Percentiles rank a stretch among this genome's conserved stretches.
Evolutionary conservation across 2,797 vertebrate genomes (phyloP).

Genomic region (Characodon lateralis): DNA sequence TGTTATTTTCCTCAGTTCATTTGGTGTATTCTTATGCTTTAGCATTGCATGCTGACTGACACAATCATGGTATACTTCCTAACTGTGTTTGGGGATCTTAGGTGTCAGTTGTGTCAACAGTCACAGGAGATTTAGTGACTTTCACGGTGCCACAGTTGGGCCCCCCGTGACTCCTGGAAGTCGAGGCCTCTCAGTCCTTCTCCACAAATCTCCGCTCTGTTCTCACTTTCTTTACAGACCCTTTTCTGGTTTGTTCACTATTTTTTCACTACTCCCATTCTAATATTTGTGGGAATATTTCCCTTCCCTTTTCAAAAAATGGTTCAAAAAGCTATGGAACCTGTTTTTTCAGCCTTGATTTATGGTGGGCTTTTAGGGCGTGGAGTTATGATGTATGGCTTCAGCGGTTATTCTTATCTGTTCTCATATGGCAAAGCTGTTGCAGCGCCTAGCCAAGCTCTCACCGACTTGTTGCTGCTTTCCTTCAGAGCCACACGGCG

Average conservation of each 20-base stretch:
- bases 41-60: slow-evolving; percentile 20
- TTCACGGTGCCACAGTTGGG: slow-evolving; percentile 61
- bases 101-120: slow-evolving; percentile 78
- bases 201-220: slow-evolving; percentile 29
- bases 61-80: slow-evolving; percentile 55
- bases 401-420: slow-evolving; percentile 78
- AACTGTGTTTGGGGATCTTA: slow-evolving; percentile 73
- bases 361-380: slow-evolving; percentile 51
- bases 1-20: slow-evolving; percentile 2
- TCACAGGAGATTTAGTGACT: slow-evolving; percentile 75
- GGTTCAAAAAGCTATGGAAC: neutral
- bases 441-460: slow-evolving; percentile 49
- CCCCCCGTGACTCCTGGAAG: slow-evolving; percentile 52
- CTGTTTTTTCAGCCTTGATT: slow-evolving; percentile 56
- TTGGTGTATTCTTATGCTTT: neutral
- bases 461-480: slow-evolving; percentile 50
- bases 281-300: slow-evolving; percentile 6
- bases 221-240: slow-evolving; percentile 31
- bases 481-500: slow-evolving; percentile 20
- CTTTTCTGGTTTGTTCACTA: slow-evolving; percentile 25
- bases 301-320: slow-evolving; percentile 12
- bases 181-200: slow-evolving; percentile 39
- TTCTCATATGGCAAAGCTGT: slow-evolving; percentile 74
- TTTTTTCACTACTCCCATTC: slow-evolving; percentile 39
- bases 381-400: slow-evolving; percentile 70